Conservation (phyloP, 2,113 vertebrate species). For the Pseudorasbora parva region DNA sequence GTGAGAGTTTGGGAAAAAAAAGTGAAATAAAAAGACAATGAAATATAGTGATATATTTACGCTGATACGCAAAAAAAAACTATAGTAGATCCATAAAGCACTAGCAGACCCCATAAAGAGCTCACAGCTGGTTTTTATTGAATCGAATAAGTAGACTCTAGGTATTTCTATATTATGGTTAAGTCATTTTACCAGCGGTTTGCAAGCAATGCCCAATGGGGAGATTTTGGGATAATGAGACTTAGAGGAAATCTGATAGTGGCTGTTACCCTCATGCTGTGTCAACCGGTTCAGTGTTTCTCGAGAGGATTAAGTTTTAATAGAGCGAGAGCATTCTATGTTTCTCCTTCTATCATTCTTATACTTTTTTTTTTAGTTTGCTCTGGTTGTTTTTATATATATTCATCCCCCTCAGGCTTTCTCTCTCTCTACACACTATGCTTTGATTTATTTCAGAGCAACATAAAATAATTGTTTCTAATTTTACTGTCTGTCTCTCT, state of each 20-base stretch:
- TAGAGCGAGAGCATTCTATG: not conserved
- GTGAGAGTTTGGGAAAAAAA: constrained; percentile 73
- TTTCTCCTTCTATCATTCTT: not conserved
- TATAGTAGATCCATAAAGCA: not conserved
- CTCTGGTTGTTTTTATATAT: not conserved
- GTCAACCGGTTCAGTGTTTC: not conserved
- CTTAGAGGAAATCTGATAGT: not conserved
- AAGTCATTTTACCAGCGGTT: not conserved
- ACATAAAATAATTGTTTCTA: not conserved
- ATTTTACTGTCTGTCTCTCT: not conserved
- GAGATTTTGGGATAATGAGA: constrained; percentile 10
- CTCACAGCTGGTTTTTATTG: constrained; percentile 19
- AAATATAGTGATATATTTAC: not conserved
- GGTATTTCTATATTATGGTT: constrained; percentile 16
- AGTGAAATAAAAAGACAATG: not conserved
- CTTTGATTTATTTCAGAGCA: not conserved
- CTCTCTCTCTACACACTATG: not conserved
- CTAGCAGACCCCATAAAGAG: constrained; percentile 20
- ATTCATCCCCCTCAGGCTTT: not conserved
- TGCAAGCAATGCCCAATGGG: not conserved
- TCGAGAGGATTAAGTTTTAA: not conserved
- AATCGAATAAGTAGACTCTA: constrained; percentile 1
- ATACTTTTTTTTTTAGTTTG: not conserved
- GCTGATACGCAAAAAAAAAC: not conserved
- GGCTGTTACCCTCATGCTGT: not conserved